A percentile compares a stretch with the other conserved stretches of the same genome.
Conservation (phyloP, 92 coral and sea anemone genomes). For the Phenganax stokvisi region DNA sequence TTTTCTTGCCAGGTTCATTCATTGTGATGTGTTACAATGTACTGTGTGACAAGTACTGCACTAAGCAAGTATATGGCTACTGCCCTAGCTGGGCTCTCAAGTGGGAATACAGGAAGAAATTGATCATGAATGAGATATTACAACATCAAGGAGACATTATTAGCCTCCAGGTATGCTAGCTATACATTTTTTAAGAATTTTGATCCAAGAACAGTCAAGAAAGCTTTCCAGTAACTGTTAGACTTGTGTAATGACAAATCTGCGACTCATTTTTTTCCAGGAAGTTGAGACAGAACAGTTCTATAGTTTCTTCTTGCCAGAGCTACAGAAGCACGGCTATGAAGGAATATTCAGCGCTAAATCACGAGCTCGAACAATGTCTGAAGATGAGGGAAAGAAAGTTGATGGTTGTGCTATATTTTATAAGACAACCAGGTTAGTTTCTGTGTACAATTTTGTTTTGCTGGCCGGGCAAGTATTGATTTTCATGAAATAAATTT, state of each 20-base stretch:
- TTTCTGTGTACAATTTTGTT: not conserved
- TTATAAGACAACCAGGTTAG: constrained; percentile 85
- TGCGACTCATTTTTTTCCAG: constrained; percentile 38
- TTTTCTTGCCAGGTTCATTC: constrained; percentile 57
- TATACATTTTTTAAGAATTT: not conserved
- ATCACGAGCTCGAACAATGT: constrained; percentile 94
- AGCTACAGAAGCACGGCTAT: constrained; percentile 84
- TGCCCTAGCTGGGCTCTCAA: constrained; percentile 98
- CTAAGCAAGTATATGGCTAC: constrained; percentile 84
- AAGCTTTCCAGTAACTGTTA: not conserved
- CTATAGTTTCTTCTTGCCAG: constrained; percentile 76
- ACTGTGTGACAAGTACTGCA: constrained; percentile 92
- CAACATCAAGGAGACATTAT: constrained; percentile 94
- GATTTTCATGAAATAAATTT: not conserved
- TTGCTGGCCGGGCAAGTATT: not conserved
- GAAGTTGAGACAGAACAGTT: constrained; percentile 97
- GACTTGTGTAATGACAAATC: not conserved
- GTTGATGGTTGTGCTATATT: constrained; percentile 99
- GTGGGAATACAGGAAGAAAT: constrained; percentile 89
- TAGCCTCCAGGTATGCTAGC: constrained; percentile 73
- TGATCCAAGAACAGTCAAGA: too few species aligned
- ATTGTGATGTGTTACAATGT: constrained; percentile 97
- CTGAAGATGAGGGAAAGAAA: constrained; percentile 91
- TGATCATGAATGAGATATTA: constrained; percentile 85
- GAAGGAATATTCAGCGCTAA: constrained; percentile 97